A percentile compares a stretch with the other conserved stretches of the same genome.
These are phyloP conservation scores for Noctua janthina DNA, from an alignment of 2,888 invertebrate genomes.

Conservation along the genomic window DNA sequence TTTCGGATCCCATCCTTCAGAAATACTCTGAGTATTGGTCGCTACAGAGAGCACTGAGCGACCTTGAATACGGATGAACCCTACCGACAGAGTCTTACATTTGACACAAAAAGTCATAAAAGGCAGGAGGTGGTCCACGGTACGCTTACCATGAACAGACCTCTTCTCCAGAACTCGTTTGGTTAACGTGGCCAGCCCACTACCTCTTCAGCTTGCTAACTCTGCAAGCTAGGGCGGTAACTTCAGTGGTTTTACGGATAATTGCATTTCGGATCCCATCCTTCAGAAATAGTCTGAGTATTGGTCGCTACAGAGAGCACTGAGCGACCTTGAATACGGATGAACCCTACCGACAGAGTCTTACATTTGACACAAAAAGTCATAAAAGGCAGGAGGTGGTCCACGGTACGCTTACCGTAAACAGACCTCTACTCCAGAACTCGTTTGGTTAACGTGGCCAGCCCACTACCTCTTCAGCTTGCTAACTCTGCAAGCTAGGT, in stretches of 20 bases:
- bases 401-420: not conserved
- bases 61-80: not conserved
- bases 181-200: not conserved
- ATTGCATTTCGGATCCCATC: not conserved
- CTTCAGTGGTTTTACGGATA: not conserved
- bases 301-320: not conserved
- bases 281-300: not conserved
- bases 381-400: not conserved
- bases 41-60: not conserved
- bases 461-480: not conserved
- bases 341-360: not conserved
- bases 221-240: not conserved
- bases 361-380: not conserved
- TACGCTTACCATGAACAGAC: not conserved
- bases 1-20: not conserved
- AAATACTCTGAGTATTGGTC: not conserved
- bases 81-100: not conserved
- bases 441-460: not conserved
- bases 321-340: not conserved
- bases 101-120: not conserved
- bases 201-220: not conserved
- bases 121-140: not conserved
- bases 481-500: not conserved
- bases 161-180: not conserved
- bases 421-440: not conserved